Percentiles rank a stretch among this genome's conserved stretches.
Conservation (phyloP, 2,113 vertebrate genomes). For the Xiphorhynchus elegans region DNA sequence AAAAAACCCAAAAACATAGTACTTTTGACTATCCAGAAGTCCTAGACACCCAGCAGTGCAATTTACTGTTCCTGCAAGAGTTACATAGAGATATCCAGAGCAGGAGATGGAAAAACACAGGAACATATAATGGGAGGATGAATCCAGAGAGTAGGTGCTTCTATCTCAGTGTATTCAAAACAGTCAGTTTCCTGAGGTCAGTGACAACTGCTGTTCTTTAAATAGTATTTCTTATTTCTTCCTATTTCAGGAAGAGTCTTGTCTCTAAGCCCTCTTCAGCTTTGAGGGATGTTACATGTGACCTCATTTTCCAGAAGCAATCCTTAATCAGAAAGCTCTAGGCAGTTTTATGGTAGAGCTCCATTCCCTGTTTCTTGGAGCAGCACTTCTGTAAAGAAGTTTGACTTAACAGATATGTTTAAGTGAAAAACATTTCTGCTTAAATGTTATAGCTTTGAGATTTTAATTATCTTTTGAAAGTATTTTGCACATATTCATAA, state of each 20-base stretch:
- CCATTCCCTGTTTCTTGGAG: not conserved
- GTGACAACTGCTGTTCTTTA: not conserved
- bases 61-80: not conserved
- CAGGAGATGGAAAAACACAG: not conserved
- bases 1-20: not conserved
- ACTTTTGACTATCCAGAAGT: not conserved
- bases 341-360: not conserved
- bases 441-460: not conserved
- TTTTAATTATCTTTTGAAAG: not conserved
- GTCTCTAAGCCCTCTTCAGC: not conserved
- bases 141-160: not conserved
- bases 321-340: not conserved
- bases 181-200: not conserved
- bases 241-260: not conserved
- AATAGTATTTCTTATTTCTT: not conserved
- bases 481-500: not conserved
- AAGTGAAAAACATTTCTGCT: not conserved
- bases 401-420: not conserved
- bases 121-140: not conserved
- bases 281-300: not conserved
- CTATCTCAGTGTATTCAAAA: not conserved
- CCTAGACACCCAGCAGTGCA: not conserved
- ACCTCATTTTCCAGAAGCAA: not conserved
- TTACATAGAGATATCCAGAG: not conserved
- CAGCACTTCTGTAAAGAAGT: not conserved